A percentile compares a stretch with the other conserved stretches of the same genome.
These are phyloP conservation scores for Gymnoscelis rufifasciata DNA, from an alignment of 2,888 invertebrate species.

Conservation along the genomic window DNA sequence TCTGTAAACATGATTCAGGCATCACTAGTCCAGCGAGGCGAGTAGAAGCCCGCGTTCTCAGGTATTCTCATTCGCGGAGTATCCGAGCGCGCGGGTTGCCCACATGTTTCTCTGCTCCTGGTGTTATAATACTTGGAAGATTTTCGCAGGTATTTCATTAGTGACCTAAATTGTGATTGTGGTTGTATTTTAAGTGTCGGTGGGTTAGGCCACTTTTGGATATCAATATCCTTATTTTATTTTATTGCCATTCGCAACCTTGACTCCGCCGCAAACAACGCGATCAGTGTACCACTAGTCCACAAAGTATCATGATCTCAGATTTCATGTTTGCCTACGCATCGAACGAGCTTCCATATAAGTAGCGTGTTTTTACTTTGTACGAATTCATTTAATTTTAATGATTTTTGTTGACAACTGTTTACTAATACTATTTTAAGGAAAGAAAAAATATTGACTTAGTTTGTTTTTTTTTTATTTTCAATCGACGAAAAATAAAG, in stretches of 20 bases:
- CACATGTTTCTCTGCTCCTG: slow-evolving; percentile 45
- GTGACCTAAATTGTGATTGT: background rate
- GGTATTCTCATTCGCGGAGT: slow-evolving; percentile 22
- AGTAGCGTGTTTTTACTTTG: background rate
- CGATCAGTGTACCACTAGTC: slow-evolving; percentile 8
- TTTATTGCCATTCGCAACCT: slow-evolving; percentile 13
- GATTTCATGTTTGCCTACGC: slow-evolving; percentile 8
- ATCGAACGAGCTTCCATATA: background rate
- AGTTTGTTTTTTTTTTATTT: no score
- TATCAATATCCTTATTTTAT: background rate
- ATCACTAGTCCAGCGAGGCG: slow-evolving; percentile 19
- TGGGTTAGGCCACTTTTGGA: background rate
- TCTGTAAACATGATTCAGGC: slow-evolving; percentile 4
- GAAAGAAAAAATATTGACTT: no score
- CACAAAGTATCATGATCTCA: slow-evolving; percentile 14
- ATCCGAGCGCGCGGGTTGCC: slow-evolving; percentile 21
- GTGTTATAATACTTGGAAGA: slow-evolving; percentile 37
- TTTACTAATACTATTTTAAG: no score
- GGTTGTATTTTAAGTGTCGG: background rate
- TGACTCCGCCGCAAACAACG: slow-evolving; percentile 19
- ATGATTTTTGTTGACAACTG: no score
- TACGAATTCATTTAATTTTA: background rate
- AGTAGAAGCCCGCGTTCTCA: slow-evolving; percentile 6
- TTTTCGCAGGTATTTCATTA: slow-evolving; percentile 34
- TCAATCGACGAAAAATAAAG: no score